phyloP scores from a whole-genome alignment of 1,140 invertebrate genomes.

The Drosophila orena region DNA sequence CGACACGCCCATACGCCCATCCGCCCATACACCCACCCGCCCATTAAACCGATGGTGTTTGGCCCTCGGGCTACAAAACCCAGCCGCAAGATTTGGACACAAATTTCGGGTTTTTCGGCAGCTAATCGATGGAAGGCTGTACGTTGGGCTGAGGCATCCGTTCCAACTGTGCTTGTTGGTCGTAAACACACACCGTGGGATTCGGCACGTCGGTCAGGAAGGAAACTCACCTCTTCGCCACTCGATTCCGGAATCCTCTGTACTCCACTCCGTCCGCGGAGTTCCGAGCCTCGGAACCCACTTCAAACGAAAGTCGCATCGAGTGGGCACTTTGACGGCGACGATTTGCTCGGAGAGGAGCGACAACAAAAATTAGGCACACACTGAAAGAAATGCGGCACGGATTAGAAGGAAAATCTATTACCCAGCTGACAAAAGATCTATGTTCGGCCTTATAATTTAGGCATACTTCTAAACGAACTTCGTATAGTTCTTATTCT shows the following conservation, averaged over 20 bases:
- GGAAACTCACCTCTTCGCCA: constrained; percentile 36
- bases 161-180: constrained; percentile 80
- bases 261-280: constrained; percentile 22
- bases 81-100: constrained; percentile 62
- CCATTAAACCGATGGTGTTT: constrained; percentile 24
- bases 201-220: constrained; percentile 56
- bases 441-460: too few relatives aligned
- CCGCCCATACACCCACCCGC: constrained; percentile 46
- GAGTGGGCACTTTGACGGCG: constrained; percentile 75
- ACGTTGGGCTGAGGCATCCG: constrained; percentile 16
- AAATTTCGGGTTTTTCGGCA: constrained; percentile 42
- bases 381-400: constrained; percentile 6
- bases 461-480: too few relatives aligned
- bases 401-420: too few relatives aligned
- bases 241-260: constrained; percentile 6
- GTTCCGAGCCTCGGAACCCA: constrained; percentile 42
- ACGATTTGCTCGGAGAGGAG: constrained; percentile 68
- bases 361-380: constrained; percentile 77
- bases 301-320: constrained; percentile 66
- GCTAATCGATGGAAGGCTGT: constrained; percentile 58
- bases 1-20: constrained; percentile 48
- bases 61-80: constrained; percentile 31
- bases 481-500: too few relatives aligned
- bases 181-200: constrained; percentile 82
- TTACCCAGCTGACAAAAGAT: background rate